phyloP scores from a whole-genome alignment of 2,888 invertebrate species.

The Thecophora atra region DNA sequence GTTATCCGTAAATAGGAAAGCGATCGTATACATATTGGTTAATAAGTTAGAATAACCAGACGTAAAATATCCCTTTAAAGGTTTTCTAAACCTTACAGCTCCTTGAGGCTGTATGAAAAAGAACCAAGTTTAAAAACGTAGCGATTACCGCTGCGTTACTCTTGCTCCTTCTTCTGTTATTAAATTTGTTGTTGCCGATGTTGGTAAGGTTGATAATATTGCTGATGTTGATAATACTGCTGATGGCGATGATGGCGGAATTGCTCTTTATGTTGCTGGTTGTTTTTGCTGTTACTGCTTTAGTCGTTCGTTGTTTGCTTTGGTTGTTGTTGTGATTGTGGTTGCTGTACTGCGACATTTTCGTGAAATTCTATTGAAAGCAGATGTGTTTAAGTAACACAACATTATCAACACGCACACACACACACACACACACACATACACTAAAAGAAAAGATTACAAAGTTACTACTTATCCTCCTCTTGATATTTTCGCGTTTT shows the following conservation, averaged over 20 bases:
- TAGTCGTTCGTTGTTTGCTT: no score
- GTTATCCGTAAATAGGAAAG: no score
- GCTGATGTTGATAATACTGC: background rate
- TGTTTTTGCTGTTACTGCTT: background rate
- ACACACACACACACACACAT: slow-evolving; percentile 12
- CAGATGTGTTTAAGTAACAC: slow-evolving; percentile 30
- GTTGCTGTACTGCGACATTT: background rate
- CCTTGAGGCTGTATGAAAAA: no score
- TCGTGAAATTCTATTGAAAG: slow-evolving; percentile 16
- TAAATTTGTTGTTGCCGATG: no score
- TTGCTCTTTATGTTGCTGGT: background rate
- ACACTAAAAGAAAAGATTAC: slow-evolving; percentile 5
- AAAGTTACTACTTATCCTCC: background rate
- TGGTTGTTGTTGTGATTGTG: background rate
- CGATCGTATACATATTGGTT: no score
- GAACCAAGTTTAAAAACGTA: no score
- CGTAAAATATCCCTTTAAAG: no score
- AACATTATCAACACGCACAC: slow-evolving; percentile 14
- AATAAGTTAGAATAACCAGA: no score
- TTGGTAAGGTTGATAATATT: no score
- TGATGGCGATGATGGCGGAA: background rate
- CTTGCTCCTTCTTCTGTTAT: no score
- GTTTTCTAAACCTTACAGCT: no score
- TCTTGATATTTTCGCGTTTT: slow-evolving; percentile 12
- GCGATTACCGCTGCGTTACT: no score